Percentiles rank a stretch among this genome's conserved stretches.
Evolutionary conservation across 2,797 vertebrate genomes (phyloP).

Genomic region (Sebastes hubbsi): DNA sequence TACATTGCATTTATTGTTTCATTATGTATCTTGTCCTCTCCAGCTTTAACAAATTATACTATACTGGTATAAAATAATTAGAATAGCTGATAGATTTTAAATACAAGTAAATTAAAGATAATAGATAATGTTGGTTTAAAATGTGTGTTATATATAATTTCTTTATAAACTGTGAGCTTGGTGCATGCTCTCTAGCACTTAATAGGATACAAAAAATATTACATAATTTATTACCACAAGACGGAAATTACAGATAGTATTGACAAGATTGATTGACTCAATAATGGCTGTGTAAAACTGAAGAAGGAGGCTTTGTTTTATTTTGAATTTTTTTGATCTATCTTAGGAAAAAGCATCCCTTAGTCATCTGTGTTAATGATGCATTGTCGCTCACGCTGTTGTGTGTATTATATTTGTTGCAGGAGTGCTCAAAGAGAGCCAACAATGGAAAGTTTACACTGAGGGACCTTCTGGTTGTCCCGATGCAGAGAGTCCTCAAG

Average conservation of each 20-base stretch:
- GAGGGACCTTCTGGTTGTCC: constrained; percentile 94
- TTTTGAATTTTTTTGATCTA: too few relatives aligned
- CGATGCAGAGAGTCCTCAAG: constrained; percentile 97
- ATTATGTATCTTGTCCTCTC: background rate
- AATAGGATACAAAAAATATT: background rate
- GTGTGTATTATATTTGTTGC: constrained; percentile 26
- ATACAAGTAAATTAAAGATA: background rate
- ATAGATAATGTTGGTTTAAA: background rate
- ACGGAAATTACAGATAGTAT: too few relatives aligned
- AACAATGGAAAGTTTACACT: constrained; percentile 96
- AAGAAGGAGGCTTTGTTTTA: too few relatives aligned
- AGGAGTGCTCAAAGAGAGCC: constrained; percentile 98
- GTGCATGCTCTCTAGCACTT: background rate
- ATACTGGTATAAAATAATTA: background rate
- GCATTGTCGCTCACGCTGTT: background rate
- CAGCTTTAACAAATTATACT: background rate
- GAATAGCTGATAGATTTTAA: background rate
- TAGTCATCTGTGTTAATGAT: background rate
- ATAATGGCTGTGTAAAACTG: too few relatives aligned
- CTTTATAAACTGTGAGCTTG: background rate
- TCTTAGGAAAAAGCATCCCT: too few relatives aligned
- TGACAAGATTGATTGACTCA: too few relatives aligned
- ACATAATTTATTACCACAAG: too few relatives aligned
- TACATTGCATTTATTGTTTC: background rate
- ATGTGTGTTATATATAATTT: background rate